These are phyloP conservation scores for Alouatta palliata DNA, from an alignment of 2,113 vertebrate genomes.

Conservation along the genomic window DNA sequence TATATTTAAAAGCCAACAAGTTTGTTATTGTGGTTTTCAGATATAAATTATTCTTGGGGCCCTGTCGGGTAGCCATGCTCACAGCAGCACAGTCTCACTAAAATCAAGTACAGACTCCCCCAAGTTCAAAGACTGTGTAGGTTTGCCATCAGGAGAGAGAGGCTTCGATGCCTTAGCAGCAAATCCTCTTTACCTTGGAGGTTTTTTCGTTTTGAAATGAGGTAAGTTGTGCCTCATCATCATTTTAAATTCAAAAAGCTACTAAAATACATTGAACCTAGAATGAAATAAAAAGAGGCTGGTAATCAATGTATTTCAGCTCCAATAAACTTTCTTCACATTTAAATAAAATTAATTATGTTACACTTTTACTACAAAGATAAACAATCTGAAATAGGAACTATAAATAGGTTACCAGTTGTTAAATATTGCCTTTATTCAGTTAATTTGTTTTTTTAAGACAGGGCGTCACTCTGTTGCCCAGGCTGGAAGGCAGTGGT, in stretches of 20 bases:
- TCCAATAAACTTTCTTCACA: not conserved
- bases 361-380: conserved; percentile 4
- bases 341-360: not conserved
- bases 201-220: conserved; percentile 43
- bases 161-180: not conserved
- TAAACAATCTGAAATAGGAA: not conserved
- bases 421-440: no score
- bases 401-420: not conserved
- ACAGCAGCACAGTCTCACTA: not conserved
- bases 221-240: not conserved
- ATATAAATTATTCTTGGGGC: not conserved
- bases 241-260: conserved; percentile 20
- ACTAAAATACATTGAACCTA: conserved; percentile 34
- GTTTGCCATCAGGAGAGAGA: not conserved
- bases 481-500: no score
- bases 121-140: not conserved
- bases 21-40: not conserved
- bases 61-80: not conserved
- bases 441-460: no score
- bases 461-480: no score
- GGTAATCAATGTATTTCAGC: not conserved
- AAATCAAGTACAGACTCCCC: not conserved
- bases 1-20: not conserved
- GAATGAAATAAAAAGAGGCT: not conserved
- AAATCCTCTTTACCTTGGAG: conserved; percentile 18